Evolutionary conservation across 2,888 invertebrate species (phyloP).

Genomic region (Drosophila helvetica): DNA sequence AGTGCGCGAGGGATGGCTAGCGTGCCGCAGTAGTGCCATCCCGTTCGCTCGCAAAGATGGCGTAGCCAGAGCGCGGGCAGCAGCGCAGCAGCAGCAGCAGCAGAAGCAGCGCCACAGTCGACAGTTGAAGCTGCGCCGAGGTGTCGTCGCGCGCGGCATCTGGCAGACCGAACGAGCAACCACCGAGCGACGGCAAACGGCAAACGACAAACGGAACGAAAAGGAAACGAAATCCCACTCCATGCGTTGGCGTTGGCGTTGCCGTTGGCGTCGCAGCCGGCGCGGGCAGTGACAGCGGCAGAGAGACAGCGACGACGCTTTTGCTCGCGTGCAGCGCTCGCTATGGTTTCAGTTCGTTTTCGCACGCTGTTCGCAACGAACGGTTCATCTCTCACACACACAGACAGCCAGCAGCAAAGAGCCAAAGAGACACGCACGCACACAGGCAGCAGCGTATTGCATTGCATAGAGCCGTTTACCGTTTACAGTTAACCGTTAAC

Average conservation of each 20-base stretch:
- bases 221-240: conserved; percentile 3
- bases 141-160: conserved; percentile 33
- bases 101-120: conserved; percentile 42
- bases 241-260: conserved; percentile 28
- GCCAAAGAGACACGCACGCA: conserved; percentile 1
- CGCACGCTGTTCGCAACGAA: conserved; percentile 77
- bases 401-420: conserved; percentile 18
- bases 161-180: conserved; percentile 3
- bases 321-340: conserved; percentile 72
- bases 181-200: conserved; percentile 49
- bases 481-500: not conserved
- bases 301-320: conserved; percentile 58
- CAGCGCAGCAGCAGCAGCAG: conserved; percentile 23
- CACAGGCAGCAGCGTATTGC: conserved; percentile 24
- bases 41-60: conserved; percentile 66
- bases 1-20: conserved; percentile 20
- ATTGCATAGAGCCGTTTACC: not conserved
- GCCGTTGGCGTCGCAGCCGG: conserved; percentile 49
- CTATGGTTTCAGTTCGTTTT: conserved; percentile 80
- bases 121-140: conserved; percentile 19
- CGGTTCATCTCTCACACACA: conserved; percentile 64
- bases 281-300: conserved; percentile 48
- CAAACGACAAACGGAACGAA: conserved; percentile 36
- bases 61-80: conserved; percentile 46
- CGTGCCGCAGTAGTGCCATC: conserved; percentile 33